phyloP scores from a whole-genome alignment of 1,140 invertebrate genomes.

The Heliothis virescens region DNA sequence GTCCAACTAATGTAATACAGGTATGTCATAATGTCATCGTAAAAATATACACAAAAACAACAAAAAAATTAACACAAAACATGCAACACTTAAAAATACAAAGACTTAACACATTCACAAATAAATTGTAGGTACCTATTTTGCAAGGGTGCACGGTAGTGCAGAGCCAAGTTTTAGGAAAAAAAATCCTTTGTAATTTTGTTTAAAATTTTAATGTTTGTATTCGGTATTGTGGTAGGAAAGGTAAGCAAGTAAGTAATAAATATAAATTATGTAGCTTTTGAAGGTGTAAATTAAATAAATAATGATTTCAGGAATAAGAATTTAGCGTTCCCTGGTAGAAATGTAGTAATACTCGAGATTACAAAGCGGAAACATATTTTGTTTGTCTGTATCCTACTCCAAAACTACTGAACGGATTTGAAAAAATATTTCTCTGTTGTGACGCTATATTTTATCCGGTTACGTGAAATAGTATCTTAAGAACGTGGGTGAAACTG shows the following conservation, averaged over 20 bases:
- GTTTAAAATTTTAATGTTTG: neutral
- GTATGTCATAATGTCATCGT: conserved; percentile 14
- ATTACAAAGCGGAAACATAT: too few relatives aligned
- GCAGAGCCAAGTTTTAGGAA: neutral
- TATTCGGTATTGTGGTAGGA: neutral
- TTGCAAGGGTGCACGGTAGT: neutral
- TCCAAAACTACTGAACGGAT: too few relatives aligned
- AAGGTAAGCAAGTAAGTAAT: too few relatives aligned
- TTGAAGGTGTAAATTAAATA: neutral
- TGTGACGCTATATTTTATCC: too few relatives aligned
- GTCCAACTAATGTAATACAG: too few relatives aligned
- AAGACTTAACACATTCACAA: conserved; percentile 66
- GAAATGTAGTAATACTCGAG: too few relatives aligned
- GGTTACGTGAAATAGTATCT: too few relatives aligned
- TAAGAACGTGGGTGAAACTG: too few relatives aligned
- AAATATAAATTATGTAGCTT: neutral
- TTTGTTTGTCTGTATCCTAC: too few relatives aligned
- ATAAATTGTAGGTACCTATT: neutral
- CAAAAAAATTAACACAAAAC: conserved; percentile 54
- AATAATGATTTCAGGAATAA: neutral
- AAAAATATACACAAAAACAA: conserved; percentile 49
- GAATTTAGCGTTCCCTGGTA: too few relatives aligned
- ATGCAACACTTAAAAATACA: conserved; percentile 61
- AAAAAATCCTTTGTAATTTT: neutral
- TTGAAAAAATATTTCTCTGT: too few relatives aligned